A percentile compares a stretch with the other conserved stretches of the same genome.
phyloP scores from a whole-genome alignment of 2,888 invertebrate genomes.

The Nowickia ferox region DNA sequence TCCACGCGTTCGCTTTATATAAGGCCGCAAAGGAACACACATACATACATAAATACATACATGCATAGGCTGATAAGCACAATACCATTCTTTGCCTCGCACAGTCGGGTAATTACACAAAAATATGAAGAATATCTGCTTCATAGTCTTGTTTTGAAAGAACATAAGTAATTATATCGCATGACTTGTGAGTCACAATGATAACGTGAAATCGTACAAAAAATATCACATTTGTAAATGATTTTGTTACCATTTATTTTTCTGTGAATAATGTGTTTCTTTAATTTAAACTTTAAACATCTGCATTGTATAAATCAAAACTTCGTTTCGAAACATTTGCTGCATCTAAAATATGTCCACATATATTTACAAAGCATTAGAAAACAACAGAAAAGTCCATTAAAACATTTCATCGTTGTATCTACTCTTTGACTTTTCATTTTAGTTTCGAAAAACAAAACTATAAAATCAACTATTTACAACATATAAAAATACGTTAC shows the following conservation, averaged over 20 bases:
- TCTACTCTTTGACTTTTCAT: constrained; percentile 1
- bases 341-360: constrained; percentile 8
- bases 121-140: no score
- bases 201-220: background rate
- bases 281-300: background rate
- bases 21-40: no score
- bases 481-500: constrained; percentile 27
- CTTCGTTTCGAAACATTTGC: background rate
- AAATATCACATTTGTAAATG: background rate
- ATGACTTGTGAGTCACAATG: background rate
- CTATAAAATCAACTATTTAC: constrained; percentile 36
- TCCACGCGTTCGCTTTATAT: no score
- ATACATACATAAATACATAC: no score
- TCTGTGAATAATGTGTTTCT: background rate
- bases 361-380: background rate
- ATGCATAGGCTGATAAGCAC: no score
- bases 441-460: constrained; percentile 2
- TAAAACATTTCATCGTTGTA: constrained; percentile 11
- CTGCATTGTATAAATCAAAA: constrained; percentile 64
- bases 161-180: no score
- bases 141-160: no score
- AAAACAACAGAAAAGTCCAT: constrained; percentile 12
- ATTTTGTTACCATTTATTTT: background rate
- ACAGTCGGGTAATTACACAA: no score
- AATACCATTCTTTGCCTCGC: no score